A percentile compares a stretch with the other conserved stretches of the same genome.
phyloP scores from a whole-genome alignment of 2,888 invertebrate genomes.

The Chaitophorus viminalis region DNA sequence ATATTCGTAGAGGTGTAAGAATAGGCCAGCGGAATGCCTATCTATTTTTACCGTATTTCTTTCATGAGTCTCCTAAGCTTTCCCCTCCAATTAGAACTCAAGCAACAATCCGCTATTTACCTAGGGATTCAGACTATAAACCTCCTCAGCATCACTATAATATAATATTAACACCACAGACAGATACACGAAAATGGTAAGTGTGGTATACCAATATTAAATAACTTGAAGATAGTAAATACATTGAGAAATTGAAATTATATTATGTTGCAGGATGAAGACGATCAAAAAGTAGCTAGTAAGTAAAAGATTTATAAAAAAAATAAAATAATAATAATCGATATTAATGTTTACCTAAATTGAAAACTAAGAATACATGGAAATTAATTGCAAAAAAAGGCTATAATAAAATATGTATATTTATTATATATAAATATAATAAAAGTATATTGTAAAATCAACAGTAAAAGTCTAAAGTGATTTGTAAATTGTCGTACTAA shows the following conservation, averaged over 20 bases:
- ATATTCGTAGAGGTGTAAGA: conserved; percentile 57
- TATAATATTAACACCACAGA: conserved; percentile 11
- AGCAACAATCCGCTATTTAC: conserved; percentile 33
- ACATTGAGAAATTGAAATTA: not conserved
- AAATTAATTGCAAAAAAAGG: too few relatives aligned
- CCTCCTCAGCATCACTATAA: conserved; percentile 23
- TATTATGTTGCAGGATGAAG: conserved; percentile 65
- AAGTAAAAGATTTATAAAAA: conserved; percentile 63
- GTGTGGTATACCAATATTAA: not conserved
- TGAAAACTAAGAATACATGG: too few relatives aligned
- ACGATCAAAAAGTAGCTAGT: conserved; percentile 67
- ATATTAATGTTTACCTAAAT: not conserved
- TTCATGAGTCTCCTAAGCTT: conserved; percentile 35
- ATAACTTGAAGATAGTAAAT: not conserved
- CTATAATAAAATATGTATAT: too few relatives aligned
- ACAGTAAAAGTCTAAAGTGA: too few relatives aligned
- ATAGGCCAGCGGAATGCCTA: conserved; percentile 49
- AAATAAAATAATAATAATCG: not conserved
- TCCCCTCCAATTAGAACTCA: conserved; percentile 54
- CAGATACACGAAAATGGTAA: conserved; percentile 38
- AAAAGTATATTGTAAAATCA: too few relatives aligned
- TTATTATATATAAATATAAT: too few relatives aligned
- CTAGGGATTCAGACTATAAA: conserved; percentile 49
- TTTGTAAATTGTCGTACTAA: too few relatives aligned
- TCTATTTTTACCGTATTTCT: conserved; percentile 60